Evolutionary conservation across 2,888 invertebrate genomes (phyloP), one percentile per base, ranked within the genome.

Genomic region (Griposia aprilina): DNA sequence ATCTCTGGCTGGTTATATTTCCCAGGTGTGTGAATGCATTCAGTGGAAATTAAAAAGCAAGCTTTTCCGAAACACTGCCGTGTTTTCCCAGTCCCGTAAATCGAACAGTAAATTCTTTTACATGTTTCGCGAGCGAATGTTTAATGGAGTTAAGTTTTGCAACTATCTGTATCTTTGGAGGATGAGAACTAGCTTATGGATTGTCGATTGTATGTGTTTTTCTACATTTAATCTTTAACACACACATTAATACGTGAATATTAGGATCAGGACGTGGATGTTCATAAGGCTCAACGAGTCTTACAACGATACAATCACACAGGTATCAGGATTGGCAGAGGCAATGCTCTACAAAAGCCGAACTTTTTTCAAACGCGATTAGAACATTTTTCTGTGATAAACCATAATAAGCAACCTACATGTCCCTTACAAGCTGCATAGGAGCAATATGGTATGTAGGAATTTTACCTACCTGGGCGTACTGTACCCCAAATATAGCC

Each of bases 21-120:
- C 91, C 92, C 90, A 90, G 89, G 91, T 92, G 92, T 89, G 86
- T 88, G 87, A 85, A 89, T 88, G 90, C 93, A 93, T 87, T 83
- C 86, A 86, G 88, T 90, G 92, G 91, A 93, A 93, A 92, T 93
- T 92, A 92, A 93, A 93, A 92, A 89, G 88, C 88, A 82, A 87
- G 83, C 79, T 85, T 83, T 85, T 78, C 79, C 63, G 69, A 78
- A 88, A 88, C 84, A 80, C 70, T 68, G 26, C 45, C 63, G 60
- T 79, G 79, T 87, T 86, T 87, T 69, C 57, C 72, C 72, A 66
- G 59, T 48, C 55, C 79, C 68, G 84, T 82, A 71, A 84, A 77
- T 84, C 72, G 74, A 77, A 74, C 68, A 69, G 71, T 80, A 80
- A 85, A 88, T 85, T 82, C 74, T 85, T 82, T 77, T 71, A 50